phyloP scores from a whole-genome alignment of 2,888 invertebrate species.

The Heliconius sara region DNA sequence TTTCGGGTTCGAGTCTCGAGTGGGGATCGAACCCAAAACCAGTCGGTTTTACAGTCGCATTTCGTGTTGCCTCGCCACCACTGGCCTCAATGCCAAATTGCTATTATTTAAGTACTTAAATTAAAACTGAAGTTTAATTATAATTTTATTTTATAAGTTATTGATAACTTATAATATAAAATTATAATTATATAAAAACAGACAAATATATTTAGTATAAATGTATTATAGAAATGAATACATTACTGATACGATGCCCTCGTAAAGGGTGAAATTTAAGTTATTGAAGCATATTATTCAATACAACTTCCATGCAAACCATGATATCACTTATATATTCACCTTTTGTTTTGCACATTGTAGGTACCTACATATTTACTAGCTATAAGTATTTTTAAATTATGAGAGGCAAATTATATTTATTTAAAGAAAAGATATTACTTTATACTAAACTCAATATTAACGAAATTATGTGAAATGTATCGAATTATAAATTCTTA shows the following conservation, averaged over 20 bases:
- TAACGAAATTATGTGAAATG: background rate
- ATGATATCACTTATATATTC: too few relatives aligned
- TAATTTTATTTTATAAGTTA: too few relatives aligned
- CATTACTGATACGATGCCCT: background rate
- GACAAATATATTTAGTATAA: too few relatives aligned
- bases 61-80: too few relatives aligned
- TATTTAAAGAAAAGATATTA: background rate
- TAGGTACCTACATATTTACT: background rate
- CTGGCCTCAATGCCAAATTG: too few relatives aligned
- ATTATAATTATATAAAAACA: too few relatives aligned
- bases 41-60: too few relatives aligned
- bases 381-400: background rate
- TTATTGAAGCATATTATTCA: background rate
- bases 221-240: background rate
- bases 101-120: background rate
- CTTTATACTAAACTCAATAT: too few relatives aligned
- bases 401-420: background rate
- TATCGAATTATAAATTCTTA: background rate
- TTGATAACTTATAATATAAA: too few relatives aligned
- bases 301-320: too few relatives aligned
- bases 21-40: too few relatives aligned
- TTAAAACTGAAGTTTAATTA: background rate
- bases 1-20: too few relatives aligned
- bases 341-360: background rate
- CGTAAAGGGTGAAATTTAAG: background rate